Percentiles rank a stretch among this genome's conserved stretches.
These are phyloP conservation scores for Xenopus laevis DNA, from an alignment of 2,113 vertebrate genomes.

Conservation along the genomic window DNA sequence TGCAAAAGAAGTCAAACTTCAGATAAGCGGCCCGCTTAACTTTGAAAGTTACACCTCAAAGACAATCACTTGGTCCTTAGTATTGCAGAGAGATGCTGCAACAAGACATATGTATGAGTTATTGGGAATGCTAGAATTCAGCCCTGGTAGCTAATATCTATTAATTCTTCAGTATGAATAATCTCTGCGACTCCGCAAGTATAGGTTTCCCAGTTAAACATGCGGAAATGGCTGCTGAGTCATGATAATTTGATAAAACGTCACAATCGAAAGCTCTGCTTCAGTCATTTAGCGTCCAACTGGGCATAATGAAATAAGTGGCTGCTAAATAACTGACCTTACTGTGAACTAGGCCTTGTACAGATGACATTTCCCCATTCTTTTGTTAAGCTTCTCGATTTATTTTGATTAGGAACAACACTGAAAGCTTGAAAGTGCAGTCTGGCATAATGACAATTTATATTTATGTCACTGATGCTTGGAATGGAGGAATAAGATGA, in stretches of 20 bases:
- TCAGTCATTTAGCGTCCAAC: neutral
- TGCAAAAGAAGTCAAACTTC: too few relatives aligned
- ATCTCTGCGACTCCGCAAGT: neutral
- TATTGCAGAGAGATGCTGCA: too few relatives aligned
- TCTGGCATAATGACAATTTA: neutral
- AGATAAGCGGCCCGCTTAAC: too few relatives aligned
- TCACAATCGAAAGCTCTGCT: slow-evolving; percentile 3
- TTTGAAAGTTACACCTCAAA: too few relatives aligned
- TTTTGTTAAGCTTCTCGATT: slow-evolving; percentile 14
- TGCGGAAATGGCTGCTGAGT: neutral
- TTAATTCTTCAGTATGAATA: slow-evolving; percentile 2
- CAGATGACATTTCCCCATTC: slow-evolving; percentile 6
- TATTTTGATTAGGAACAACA: slow-evolving; percentile 17
- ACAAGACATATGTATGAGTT: too few relatives aligned
- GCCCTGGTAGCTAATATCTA: neutral
- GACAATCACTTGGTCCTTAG: too few relatives aligned
- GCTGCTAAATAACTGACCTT: slow-evolving; percentile 2
- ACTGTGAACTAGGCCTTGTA: neutral
- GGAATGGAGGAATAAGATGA: too few relatives aligned
- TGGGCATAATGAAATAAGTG: slow-evolving; percentile 11
- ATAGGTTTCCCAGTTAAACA: neutral
- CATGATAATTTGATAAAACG: slow-evolving; percentile 12
- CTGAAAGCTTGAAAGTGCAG: slow-evolving; percentile 3
- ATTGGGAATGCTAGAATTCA: too few relatives aligned
- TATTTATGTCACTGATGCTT: neutral